These are phyloP conservation scores for Anguilla obscura DNA, from an alignment of 2,797 vertebrate species.

Conservation along the genomic window DNA sequence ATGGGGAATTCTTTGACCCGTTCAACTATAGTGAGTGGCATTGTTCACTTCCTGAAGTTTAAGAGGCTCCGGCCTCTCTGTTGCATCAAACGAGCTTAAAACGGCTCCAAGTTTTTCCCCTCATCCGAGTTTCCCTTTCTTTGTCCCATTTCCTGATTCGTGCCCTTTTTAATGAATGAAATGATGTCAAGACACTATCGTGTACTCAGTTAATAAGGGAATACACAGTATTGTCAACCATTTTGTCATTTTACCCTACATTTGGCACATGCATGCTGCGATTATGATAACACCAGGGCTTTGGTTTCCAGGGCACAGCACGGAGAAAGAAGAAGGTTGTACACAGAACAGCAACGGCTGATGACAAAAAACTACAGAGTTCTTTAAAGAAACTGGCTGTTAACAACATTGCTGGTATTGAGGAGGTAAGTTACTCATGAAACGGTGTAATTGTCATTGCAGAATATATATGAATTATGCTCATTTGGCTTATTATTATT, in stretches of 20 bases:
- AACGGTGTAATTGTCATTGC: background rate
- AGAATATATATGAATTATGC: background rate
- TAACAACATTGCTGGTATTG: slow-evolving; percentile 97
- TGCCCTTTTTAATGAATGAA: background rate
- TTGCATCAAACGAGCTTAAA: background rate
- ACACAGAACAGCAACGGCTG: slow-evolving; percentile 95
- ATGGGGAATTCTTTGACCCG: slow-evolving; percentile 42
- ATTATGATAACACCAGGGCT: background rate
- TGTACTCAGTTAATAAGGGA: background rate
- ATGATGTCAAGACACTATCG: background rate
- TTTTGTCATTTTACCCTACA: background rate
- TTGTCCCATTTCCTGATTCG: background rate
- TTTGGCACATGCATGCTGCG: background rate
- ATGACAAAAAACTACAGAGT: slow-evolving; percentile 98
- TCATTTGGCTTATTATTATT: too few species aligned
- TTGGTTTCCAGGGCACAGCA: slow-evolving; percentile 83
- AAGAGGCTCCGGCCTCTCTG: slow-evolving; percentile 25
- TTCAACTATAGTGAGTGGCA: slow-evolving; percentile 43
- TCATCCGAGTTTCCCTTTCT: background rate
- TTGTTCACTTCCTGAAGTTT: slow-evolving; percentile 48
- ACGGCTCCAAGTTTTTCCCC: background rate
- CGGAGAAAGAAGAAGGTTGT: slow-evolving; percentile 99
- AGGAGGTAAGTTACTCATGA: slow-evolving; percentile 79
- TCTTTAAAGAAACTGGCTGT: slow-evolving; percentile 97
- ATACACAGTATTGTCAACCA: background rate